Evolutionary conservation across 1,140 invertebrate genomes (phyloP), one percentile per base, ranked within the genome.

Genomic region (Goniozus legneri): DNA sequence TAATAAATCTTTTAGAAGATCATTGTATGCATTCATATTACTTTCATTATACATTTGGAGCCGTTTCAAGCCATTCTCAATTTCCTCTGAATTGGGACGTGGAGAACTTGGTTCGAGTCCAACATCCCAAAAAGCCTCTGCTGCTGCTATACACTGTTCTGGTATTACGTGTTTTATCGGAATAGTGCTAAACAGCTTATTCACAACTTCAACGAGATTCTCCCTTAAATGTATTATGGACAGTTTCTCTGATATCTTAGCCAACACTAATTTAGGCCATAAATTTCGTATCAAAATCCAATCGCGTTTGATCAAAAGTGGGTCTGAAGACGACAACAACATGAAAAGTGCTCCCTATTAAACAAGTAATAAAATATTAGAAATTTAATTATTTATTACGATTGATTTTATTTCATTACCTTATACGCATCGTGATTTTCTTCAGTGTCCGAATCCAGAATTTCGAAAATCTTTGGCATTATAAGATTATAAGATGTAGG

Each of bases 221-320:
- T 91, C 87, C 40, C 93, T 82, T 24, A 95, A 67, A 47, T 73
- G 79, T 33, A 91, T 83, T 22, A 93, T 84, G 8, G 87, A 90
- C 2, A 83, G 80, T 66, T 92, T 91, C 60, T 93, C 90, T 0
- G 86, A 89, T 40, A 88, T 84, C 50, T 84, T 80, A 2, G 87
- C 83, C 52, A 80, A 64, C 0, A 90, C 76, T 3, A 92, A 51
- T 2, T 83, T 83, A 2, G 89, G 86, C 90, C 91, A 94, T 3
- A 92, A 62, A 16, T 78, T 67, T 15, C 71, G 65, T 2, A 93
- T 73, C 3, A 85, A 76, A 2, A 82, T 75, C 91, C 91, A 96
- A 67, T 91, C 83, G 44, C 84, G 82, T 58, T 84, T 82, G 6
- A 82, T 79, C 2, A 87, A 67, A 7, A 92, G 67, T 1, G 84